Evolutionary conservation across 2,113 vertebrate species (phyloP).

Genomic region (Erpornis zantholeuca): DNA sequence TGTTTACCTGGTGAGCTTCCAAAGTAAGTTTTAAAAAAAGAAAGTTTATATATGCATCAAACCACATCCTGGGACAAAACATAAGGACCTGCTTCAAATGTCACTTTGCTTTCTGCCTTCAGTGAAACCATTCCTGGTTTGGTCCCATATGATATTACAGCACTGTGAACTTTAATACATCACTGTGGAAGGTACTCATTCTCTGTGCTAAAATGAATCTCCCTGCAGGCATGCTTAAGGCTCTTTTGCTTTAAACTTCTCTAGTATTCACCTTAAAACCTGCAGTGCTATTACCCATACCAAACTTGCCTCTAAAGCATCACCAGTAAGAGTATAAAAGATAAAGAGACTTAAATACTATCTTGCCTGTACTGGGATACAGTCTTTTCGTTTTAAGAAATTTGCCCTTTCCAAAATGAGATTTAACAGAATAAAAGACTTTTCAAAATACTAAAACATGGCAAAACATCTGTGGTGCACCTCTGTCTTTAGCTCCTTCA

Average conservation of each 20-base stretch:
- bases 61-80: not conserved
- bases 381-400: not conserved
- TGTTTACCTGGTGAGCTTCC: not conserved
- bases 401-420: not conserved
- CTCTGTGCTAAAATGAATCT: not conserved
- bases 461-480: not conserved
- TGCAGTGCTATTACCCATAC: not conserved
- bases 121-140: not conserved
- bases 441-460: not conserved
- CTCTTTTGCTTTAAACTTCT: constrained; percentile 3
- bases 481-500: not conserved
- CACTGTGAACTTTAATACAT: not conserved
- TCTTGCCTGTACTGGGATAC: not conserved
- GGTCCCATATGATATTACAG: not conserved
- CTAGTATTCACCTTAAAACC: not conserved
- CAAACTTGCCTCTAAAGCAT: not conserved
- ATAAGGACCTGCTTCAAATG: not conserved
- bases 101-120: not conserved
- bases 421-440: not conserved
- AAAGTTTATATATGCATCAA: not conserved
- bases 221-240: constrained; percentile 18
- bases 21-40: not conserved
- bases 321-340: not conserved
- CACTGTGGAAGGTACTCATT: not conserved
- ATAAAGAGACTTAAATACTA: not conserved